Evolutionary conservation across 2,888 invertebrate genomes (phyloP), one percentile per base, ranked within the genome.

Genomic region (Fragum sueziense): DNA sequence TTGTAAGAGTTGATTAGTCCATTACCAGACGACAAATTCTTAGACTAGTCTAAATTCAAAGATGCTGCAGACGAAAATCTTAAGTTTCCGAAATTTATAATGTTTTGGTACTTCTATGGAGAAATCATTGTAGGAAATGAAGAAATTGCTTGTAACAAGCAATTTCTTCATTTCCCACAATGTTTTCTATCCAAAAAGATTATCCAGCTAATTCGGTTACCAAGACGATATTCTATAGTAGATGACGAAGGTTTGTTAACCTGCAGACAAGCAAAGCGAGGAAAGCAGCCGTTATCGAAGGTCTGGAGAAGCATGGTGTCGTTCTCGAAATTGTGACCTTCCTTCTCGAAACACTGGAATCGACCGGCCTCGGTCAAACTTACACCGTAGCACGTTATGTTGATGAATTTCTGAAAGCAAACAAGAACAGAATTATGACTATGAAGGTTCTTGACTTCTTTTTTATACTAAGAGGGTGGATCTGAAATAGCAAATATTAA

Each of bases 201-300:
- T n/a, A n/a, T n/a, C 91, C 90, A 91, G 7, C 86, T 79, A 7
- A 89, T 80, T 7, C 88, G 81, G 71, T 86, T 82, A 1, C 90
- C 87, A 29, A 90, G 59, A n/a, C 90, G 78, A 75, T 88, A 90
- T n/a, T 86, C 85, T 62, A 90, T 86, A 0, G 88, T 88, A 0
- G 89, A 87, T 7, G 88, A 86, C 7, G 88, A 84, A 2, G 85
- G 75, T 67, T 88, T 87, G 69, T 74, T 84, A 54, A 88, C 82
- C 73, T 89, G 89, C 29, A 89, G 79, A 76, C 91, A 91, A 0
- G 89, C 87, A 71, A 87, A 90, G 22, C 90, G 85, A 3, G 91
- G 91, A 65, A 88, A 89, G 76, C 91, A 91, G n/a, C 91, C 91
- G 59, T 90, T 90, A 27, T 88, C 87, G 79, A 89, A 89, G 9